Percentiles rank a stretch among this genome's conserved stretches.
These are phyloP conservation scores for Chlamydotis undulata DNA, from an alignment of 2,113 vertebrate genomes.

Conservation along the genomic window DNA sequence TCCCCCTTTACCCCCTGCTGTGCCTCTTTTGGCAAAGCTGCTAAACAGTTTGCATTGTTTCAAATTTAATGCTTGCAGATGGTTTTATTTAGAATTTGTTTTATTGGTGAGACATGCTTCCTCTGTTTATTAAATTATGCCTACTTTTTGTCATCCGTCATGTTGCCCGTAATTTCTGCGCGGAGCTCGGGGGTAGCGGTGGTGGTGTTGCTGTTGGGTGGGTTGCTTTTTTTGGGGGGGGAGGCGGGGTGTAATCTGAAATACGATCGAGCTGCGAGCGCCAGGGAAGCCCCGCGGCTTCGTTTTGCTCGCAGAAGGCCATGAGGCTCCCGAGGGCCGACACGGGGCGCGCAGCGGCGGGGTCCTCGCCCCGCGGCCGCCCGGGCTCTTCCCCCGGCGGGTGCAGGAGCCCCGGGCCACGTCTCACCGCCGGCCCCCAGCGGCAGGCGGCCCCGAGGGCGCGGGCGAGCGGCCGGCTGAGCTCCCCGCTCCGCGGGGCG, in stretches of 20 bases:
- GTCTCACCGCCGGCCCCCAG: background rate
- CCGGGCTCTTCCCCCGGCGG: background rate
- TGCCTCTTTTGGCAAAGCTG: slow-evolving; percentile 24
- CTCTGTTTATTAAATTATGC: slow-evolving; percentile 30
- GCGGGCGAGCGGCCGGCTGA: background rate
- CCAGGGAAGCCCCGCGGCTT: background rate
- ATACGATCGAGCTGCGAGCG: fast-evolving
- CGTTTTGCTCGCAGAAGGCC: background rate
- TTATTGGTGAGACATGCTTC: slow-evolving; percentile 44
- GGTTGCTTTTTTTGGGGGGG: background rate
- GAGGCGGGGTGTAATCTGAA: background rate
- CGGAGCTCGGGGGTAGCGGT: background rate
- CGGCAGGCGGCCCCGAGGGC: background rate
- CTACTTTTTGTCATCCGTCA: background rate
- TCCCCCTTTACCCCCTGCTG: background rate
- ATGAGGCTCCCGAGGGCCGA: background rate
- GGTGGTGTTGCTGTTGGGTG: background rate
- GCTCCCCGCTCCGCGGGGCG: too few relatives aligned
- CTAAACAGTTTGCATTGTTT: slow-evolving; percentile 21
- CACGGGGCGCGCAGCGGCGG: background rate
- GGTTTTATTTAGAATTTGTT: slow-evolving; percentile 35
- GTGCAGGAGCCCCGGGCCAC: background rate
- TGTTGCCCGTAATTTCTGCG: background rate
- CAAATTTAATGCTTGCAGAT: background rate
- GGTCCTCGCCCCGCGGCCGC: background rate